A percentile compares a stretch with the other conserved stretches of the same genome.
Conservation (phyloP, 64 coral and sea anemone genomes). For the Montipora efflorescens region DNA sequence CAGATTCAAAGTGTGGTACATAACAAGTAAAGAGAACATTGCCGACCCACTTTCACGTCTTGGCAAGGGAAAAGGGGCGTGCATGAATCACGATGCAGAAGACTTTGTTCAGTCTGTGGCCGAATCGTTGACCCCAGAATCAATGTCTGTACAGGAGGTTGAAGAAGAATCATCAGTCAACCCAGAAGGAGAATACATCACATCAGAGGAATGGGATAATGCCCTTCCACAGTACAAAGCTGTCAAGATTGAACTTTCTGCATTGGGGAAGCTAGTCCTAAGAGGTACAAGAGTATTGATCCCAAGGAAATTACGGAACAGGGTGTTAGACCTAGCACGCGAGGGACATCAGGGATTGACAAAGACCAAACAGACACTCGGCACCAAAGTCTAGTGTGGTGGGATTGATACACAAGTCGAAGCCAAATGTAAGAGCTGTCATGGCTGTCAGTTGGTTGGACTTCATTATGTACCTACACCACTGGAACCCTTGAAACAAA, state of each 20-base stretch:
- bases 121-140: background rate
- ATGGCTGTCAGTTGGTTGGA: slow-evolving; percentile 66
- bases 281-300: slow-evolving; percentile 31
- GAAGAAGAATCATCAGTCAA: slow-evolving; percentile 25
- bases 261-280: slow-evolving; percentile 33
- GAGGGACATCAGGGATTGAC: slow-evolving; percentile 64
- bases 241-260: slow-evolving; percentile 36
- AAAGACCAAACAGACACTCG: slow-evolving; percentile 65
- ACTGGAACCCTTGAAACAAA: slow-evolving; percentile 58
- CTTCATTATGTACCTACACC: background rate
- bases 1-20: slow-evolving; percentile 24
- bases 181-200: slow-evolving; percentile 31
- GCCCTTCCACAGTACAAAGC: slow-evolving; percentile 30
- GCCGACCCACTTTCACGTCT: background rate
- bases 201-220: slow-evolving; percentile 30
- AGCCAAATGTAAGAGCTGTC: slow-evolving; percentile 42
- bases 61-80: too few species aligned
- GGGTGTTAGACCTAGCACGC: slow-evolving; percentile 26
- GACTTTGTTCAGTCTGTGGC: slow-evolving; percentile 26
- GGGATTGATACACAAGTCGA: slow-evolving; percentile 6
- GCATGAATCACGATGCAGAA: too few species aligned
- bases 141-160: slow-evolving; percentile 16
- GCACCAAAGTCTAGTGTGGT: slow-evolving; percentile 45
- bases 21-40: slow-evolving; percentile 29
- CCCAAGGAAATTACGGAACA: slow-evolving; percentile 17